Percentiles rank a stretch among this genome's conserved stretches.
Evolutionary conservation across 2,888 invertebrate species (phyloP).

Genomic region (Colostygia pectinataria): DNA sequence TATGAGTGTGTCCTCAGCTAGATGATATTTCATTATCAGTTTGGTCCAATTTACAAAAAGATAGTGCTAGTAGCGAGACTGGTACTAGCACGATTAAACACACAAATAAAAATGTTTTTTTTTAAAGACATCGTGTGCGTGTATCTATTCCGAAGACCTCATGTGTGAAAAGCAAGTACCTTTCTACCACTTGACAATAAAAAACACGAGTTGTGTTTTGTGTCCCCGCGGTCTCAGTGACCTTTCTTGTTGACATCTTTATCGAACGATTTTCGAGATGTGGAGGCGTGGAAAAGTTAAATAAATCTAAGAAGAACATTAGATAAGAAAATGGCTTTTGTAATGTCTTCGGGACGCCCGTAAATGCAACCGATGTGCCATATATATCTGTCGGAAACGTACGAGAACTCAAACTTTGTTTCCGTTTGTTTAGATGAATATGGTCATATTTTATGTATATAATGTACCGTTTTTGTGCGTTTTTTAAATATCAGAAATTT

Average conservation of each 20-base stretch:
- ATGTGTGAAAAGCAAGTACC: conserved; percentile 40
- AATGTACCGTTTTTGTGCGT: background rate
- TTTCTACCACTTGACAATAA: conserved; percentile 44
- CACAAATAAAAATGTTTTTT: conserved; percentile 16
- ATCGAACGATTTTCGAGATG: conserved; percentile 76
- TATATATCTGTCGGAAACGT: conserved; percentile 69
- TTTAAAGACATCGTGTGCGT: conserved; percentile 19
- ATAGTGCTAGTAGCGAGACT: background rate
- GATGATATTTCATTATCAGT: too few species aligned
- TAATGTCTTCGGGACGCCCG: conserved; percentile 80
- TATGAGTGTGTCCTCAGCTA: too few species aligned
- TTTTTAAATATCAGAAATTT: background rate
- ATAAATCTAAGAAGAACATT: conserved; percentile 79
- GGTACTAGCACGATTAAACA: conserved; percentile 3
- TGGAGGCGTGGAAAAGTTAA: conserved; percentile 79
- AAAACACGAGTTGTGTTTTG: conserved; percentile 46
- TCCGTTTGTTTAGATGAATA: conserved; percentile 35
- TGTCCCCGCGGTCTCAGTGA: conserved; percentile 57
- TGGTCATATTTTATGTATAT: conserved; percentile 23
- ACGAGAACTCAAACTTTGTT: conserved; percentile 57
- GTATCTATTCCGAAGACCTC: conserved; percentile 31
- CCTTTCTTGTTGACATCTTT: conserved; percentile 78
- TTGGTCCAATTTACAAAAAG: conserved; percentile 4
- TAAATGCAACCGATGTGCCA: conserved; percentile 79
- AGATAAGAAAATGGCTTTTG: conserved; percentile 81